Evolutionary conservation across 2,888 invertebrate genomes (phyloP).

Genomic region (Melanchra persicariae): DNA sequence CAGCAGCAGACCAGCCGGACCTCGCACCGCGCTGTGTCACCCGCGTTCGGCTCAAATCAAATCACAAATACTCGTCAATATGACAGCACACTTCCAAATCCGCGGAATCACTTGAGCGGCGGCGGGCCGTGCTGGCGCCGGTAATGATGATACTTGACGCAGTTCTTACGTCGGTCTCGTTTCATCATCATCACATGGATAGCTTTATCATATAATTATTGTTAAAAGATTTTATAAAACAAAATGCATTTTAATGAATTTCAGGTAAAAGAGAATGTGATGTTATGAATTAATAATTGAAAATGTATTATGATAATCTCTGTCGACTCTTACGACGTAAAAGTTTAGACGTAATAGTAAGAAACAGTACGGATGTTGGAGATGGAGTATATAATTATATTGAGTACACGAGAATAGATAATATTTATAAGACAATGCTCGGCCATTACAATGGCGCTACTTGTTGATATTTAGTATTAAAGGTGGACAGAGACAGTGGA

Average conservation of each 20-base stretch:
- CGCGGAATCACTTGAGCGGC: too few relatives aligned
- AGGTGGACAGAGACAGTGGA: background rate
- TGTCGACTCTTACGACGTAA: conserved; percentile 26
- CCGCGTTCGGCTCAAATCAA: too few relatives aligned
- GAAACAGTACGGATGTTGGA: conserved; percentile 4
- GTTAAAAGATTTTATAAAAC: conserved; percentile 29
- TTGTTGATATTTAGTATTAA: conserved; percentile 28
- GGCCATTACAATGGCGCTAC: conserved; percentile 5
- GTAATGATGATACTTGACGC: conserved; percentile 16
- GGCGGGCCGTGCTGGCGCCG: background rate
- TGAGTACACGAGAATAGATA: conserved; percentile 35
- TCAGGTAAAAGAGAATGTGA: conserved; percentile 27
- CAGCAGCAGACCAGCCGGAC: too few relatives aligned
- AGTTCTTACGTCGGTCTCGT: conserved; percentile 30
- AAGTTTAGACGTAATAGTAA: conserved; percentile 4
- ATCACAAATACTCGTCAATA: too few relatives aligned
- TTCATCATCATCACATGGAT: conserved; percentile 5
- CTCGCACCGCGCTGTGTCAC: too few relatives aligned
- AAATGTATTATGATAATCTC: conserved; percentile 41
- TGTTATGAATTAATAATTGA: conserved; percentile 40
- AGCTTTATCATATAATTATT: conserved; percentile 26
- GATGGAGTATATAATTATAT: conserved; percentile 20
- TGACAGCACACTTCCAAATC: too few relatives aligned
- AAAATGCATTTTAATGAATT: conserved; percentile 37
- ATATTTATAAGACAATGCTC: conserved; percentile 22